Conservation (phyloP, 2,797 vertebrate genomes). For the Etheostoma nigrum region DNA sequence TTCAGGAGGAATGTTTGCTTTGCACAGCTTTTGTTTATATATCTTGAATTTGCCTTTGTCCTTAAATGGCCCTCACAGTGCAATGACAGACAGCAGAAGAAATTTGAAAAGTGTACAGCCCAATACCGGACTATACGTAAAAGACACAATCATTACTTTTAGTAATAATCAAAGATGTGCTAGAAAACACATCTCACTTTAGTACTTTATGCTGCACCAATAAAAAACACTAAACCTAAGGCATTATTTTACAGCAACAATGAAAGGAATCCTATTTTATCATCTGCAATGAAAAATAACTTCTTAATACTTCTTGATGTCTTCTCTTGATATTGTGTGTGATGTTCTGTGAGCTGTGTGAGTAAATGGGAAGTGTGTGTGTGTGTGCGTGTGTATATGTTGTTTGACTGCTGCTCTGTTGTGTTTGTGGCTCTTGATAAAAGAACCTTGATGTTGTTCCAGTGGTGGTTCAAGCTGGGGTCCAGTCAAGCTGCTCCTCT, state of each 20-base stretch:
- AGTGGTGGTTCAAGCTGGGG: slow-evolving; percentile 38
- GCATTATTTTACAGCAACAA: not conserved
- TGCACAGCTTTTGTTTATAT: slow-evolving; percentile 47
- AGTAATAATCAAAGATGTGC: too few relatives aligned
- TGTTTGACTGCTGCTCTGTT: slow-evolving; percentile 28
- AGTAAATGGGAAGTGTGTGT: not conserved
- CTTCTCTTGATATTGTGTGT: not conserved
- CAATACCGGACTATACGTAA: not conserved
- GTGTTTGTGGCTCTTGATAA: slow-evolving; percentile 41
- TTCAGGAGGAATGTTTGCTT: slow-evolving; percentile 24
- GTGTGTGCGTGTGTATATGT: not conserved
- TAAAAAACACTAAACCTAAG: not conserved
- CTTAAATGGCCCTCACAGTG: not conserved
- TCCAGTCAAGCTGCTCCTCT: slow-evolving; percentile 41
- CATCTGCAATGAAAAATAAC: not conserved
- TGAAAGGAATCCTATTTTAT: not conserved
- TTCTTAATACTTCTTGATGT: too few relatives aligned
- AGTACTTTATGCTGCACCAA: not conserved
- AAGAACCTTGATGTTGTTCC: slow-evolving; percentile 61
- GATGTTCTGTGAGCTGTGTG: not conserved
- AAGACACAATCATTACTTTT: not conserved
- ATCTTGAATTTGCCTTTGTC: slow-evolving; percentile 11
- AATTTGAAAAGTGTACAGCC: not conserved
- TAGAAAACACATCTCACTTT: too few relatives aligned
- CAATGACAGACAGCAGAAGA: not conserved